Evolutionary conservation across 2,888 invertebrate species (phyloP), one percentile per base, ranked within the genome.

Genomic region (Barypeithes pellucidus): DNA sequence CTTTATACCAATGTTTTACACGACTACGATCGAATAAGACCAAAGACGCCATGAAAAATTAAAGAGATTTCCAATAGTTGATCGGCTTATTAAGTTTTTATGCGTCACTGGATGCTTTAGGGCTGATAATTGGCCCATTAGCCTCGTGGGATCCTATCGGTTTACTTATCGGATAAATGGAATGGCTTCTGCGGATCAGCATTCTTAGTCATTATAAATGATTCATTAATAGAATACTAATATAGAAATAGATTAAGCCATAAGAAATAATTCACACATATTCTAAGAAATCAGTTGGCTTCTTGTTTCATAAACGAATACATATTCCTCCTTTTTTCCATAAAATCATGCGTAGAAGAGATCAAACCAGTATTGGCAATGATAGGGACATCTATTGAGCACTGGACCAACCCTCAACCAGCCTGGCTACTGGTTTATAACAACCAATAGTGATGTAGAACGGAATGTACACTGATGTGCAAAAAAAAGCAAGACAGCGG

Each of bases 151-250:
- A 63, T 47, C 12, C 9, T n/a, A n/a, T n/a, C 18, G 8, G 43
- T 63, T 63, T 63, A 63, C 63, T 63, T 63, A 47, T 43, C 41
- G 63, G 47, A 63, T 47, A 63, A 63, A 63, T 63, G 47, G 12
- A 24, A 47, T 47, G 62, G 29, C 24, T 22, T 43, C 14, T 29
- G 61, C 18, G 4, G 62, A 45, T 47, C n/a, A n/a, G n/a, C n/a
- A n/a, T n/a, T n/a, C 43, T 62, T 62, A 24, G 50, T 52, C 18
- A 24, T 52, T 52, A 52, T 52, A 18, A 12, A 11, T 63, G 18
- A 11, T 16, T 47, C 36, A 18, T n/a, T 63, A 47, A 47, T 18
- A 63, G 29, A 47, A 63, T 33, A 50, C 33, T 45, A 16, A n/a
- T 16, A n/a, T 2, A 16, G n/a, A 16, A 43, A 43, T 16, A 5